Evolutionary conservation across 2,113 vertebrate species (phyloP).

Genomic region (Nestor notabilis): DNA sequence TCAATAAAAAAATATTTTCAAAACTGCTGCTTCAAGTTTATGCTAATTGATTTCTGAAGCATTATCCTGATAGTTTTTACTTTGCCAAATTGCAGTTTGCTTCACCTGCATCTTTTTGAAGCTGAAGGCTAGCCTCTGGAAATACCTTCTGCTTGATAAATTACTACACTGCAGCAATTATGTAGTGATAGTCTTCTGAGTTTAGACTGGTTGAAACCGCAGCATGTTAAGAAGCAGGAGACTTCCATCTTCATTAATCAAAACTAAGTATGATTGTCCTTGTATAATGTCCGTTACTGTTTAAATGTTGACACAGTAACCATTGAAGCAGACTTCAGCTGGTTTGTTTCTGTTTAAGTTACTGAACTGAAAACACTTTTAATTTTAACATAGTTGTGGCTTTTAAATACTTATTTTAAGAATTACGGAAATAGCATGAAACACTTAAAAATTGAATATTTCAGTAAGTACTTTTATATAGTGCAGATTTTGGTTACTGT

Average conservation of each 20-base stretch:
- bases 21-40: not conserved
- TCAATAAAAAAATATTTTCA: not conserved
- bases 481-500: not conserved
- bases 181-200: not conserved
- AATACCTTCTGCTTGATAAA: not conserved
- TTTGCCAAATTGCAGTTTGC: not conserved
- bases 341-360: conserved; percentile 18
- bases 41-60: not conserved
- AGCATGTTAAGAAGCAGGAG: not conserved
- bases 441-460: not conserved
- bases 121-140: not conserved
- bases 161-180: not conserved
- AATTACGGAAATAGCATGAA: not conserved
- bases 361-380: not conserved
- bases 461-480: not conserved
- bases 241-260: not conserved
- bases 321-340: not conserved
- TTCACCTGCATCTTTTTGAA: not conserved
- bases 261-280: conserved; percentile 1
- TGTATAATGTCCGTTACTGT: not conserved
- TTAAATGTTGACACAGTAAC: conserved; percentile 33
- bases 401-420: not conserved
- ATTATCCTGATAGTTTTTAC: not conserved
- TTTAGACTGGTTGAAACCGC: not conserved
- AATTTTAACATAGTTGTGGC: not conserved